Evolutionary conservation across 2,113 vertebrate species (phyloP).

Genomic region (Clarias batrachus): DNA sequence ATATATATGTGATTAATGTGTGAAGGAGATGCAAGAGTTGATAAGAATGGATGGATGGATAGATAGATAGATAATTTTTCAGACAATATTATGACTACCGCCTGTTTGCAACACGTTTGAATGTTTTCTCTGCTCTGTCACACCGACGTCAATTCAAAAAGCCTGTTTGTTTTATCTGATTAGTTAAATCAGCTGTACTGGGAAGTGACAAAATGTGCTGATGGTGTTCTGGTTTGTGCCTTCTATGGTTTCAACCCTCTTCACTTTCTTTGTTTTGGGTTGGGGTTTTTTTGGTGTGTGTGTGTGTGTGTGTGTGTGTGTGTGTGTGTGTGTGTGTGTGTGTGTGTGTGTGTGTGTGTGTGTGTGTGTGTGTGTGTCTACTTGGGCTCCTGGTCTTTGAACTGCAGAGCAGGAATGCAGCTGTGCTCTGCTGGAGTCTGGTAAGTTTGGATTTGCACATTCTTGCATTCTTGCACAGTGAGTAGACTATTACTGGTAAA

Average conservation of each 20-base stretch:
- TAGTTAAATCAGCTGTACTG: too few species aligned
- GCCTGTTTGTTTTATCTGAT: too few species aligned
- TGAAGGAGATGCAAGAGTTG: too few species aligned
- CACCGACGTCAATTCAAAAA: too few species aligned
- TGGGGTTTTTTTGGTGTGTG: conserved; percentile 30
- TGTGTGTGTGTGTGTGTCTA: conserved; percentile 32
- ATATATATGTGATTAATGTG: too few species aligned
- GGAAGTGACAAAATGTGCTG: too few species aligned
- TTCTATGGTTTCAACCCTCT: conserved; percentile 15
- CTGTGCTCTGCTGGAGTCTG: conserved; percentile 67
- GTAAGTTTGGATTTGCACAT: conserved; percentile 58
- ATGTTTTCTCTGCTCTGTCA: too few species aligned
- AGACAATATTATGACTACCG: too few species aligned
- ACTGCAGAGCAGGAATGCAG: conserved; percentile 73
- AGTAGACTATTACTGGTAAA: conserved; percentile 23
- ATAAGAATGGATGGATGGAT: not conserved
- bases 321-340: conserved; percentile 1
- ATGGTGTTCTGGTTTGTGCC: not conserved
- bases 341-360: conserved; percentile 37
- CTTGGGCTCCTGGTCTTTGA: conserved; percentile 64
- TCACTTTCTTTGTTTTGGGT: not conserved
- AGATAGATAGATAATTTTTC: not conserved
- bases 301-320: not conserved
- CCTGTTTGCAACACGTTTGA: too few species aligned
- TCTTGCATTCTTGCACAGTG: conserved; percentile 55